phyloP scores from a whole-genome alignment of 2,797 vertebrate species.

The Odontamblyopus lacepedii region DNA sequence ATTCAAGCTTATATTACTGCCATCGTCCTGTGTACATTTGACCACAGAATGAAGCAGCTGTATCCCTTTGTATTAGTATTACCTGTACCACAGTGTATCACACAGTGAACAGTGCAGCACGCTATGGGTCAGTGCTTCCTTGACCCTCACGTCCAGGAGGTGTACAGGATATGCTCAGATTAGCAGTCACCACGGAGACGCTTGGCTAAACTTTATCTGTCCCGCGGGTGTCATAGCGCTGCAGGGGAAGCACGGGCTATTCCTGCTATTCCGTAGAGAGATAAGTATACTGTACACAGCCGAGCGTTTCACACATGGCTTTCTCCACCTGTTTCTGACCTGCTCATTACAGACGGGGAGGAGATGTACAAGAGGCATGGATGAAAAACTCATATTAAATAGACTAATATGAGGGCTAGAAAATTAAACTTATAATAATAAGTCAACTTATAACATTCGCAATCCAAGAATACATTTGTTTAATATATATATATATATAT shows the following conservation, averaged over 20 bases:
- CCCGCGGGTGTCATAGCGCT: constrained; percentile 51
- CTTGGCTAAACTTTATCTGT: constrained; percentile 53
- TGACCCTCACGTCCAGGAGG: constrained; percentile 38
- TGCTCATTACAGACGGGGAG: not conserved
- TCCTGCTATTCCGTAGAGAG: constrained; percentile 61
- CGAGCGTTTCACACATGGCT: constrained; percentile 76
- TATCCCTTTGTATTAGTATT: constrained; percentile 50
- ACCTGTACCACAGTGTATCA: constrained; percentile 38
- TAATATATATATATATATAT: no score
- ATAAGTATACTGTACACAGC: constrained; percentile 76
- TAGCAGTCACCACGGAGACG: constrained; percentile 42
- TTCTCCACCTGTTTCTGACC: constrained; percentile 68
- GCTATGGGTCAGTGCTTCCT: constrained; percentile 54
- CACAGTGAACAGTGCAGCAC: constrained; percentile 34
- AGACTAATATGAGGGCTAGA: not conserved
- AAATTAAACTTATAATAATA: not conserved
- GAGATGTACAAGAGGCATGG: not conserved
- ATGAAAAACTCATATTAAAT: not conserved
- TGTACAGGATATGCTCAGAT: constrained; percentile 47
- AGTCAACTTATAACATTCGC: no score
- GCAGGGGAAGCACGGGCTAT: constrained; percentile 55
- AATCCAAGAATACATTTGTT: no score
- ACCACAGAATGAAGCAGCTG: not conserved
- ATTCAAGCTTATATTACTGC: no score
- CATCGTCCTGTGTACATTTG: not conserved